Conservation (phyloP, 2,888 invertebrate genomes). For the Lypha dubia region DNA sequence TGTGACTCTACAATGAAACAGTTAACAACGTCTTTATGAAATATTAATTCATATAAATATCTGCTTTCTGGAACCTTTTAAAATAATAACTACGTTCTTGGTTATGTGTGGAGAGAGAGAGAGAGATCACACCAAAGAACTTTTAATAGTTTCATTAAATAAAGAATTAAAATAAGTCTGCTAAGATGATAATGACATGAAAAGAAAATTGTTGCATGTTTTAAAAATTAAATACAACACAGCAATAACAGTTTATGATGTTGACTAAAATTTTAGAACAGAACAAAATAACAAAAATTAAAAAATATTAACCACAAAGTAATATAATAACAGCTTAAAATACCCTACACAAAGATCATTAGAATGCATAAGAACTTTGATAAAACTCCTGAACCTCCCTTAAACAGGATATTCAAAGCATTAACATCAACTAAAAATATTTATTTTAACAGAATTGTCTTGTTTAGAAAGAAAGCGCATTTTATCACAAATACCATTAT, state of each 20-base stretch:
- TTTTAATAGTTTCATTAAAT: slow-evolving; percentile 8
- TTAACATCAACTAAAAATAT: background rate
- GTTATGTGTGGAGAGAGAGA: no score
- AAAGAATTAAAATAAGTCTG: background rate
- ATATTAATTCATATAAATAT: background rate
- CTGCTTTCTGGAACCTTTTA: no score
- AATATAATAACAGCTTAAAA: background rate
- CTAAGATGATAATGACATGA: background rate
- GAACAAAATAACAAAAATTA: background rate
- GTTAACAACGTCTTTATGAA: background rate
- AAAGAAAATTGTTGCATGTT: slow-evolving; percentile 32
- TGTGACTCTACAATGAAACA: background rate
- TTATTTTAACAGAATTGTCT: background rate
- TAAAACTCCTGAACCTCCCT: no score
- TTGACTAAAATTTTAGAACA: slow-evolving; percentile 11
- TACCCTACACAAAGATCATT: slow-evolving; percentile 7
- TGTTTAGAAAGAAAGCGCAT: no score
- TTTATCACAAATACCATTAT: background rate
- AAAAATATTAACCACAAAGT: background rate
- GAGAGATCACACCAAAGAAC: background rate
- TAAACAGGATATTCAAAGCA: background rate
- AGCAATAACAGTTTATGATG: slow-evolving; percentile 56
- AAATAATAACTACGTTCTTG: no score
- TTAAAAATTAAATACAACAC: slow-evolving; percentile 4
- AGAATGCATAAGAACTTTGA: no score